A percentile compares a stretch with the other conserved stretches of the same genome.
These are phyloP conservation scores for Spea hammondii DNA, from an alignment of 2,797 vertebrate genomes.

Conservation along the genomic window DNA sequence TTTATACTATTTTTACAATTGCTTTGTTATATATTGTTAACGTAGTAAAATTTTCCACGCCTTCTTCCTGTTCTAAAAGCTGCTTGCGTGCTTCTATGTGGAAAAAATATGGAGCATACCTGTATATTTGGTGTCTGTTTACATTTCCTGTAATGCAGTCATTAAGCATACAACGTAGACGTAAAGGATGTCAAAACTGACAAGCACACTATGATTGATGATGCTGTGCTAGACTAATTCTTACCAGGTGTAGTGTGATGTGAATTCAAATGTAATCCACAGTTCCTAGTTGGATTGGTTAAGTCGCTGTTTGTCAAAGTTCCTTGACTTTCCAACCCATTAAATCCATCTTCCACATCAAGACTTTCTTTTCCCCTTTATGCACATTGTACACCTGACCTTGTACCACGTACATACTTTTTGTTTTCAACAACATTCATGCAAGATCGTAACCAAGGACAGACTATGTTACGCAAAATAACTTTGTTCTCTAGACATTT, in stretches of 20 bases:
- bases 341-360: slow-evolving; percentile 65
- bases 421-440: slow-evolving; percentile 1
- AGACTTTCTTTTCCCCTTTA: slow-evolving; percentile 47
- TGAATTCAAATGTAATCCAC: slow-evolving; percentile 75
- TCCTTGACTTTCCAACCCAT: slow-evolving; percentile 64
- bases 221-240: slow-evolving; percentile 78
- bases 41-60: slow-evolving; percentile 18
- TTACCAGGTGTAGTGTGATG: slow-evolving; percentile 80
- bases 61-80: slow-evolving; percentile 29
- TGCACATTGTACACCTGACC: slow-evolving; percentile 40
- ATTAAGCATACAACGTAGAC: slow-evolving; percentile 74
- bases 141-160: slow-evolving; percentile 81
- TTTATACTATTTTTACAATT: not conserved
- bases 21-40: slow-evolving; percentile 1
- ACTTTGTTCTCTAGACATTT: too few relatives aligned
- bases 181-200: slow-evolving; percentile 79
- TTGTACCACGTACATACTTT: slow-evolving; percentile 23
- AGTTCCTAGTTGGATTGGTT: slow-evolving; percentile 70
- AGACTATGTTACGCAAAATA: too few relatives aligned
- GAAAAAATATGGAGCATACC: slow-evolving; percentile 63
- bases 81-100: slow-evolving; percentile 32
- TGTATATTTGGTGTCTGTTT: slow-evolving; percentile 77
- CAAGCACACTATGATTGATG: slow-evolving; percentile 78
- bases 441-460: slow-evolving; percentile 11
- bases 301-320: slow-evolving; percentile 71